These are phyloP conservation scores for Eudemis profundana DNA, from an alignment of 2,888 invertebrate species.

Conservation along the genomic window DNA sequence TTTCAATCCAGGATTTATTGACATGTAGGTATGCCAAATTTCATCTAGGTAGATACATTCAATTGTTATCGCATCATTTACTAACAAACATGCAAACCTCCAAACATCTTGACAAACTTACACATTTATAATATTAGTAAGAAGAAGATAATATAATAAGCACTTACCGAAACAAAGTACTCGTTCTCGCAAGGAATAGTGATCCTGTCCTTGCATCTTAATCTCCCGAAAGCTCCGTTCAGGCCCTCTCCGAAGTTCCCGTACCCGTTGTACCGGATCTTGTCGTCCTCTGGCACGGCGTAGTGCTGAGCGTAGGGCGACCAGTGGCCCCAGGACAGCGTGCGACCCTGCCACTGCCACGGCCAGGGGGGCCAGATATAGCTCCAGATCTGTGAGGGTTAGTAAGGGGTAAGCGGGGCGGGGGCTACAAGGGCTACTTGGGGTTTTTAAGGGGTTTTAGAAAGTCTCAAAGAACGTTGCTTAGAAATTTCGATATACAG, in stretches of 20 bases:
- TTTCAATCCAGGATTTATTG: too few relatives aligned
- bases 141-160: background rate
- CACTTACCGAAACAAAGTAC: constrained; percentile 90
- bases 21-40: too few relatives aligned
- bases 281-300: constrained; percentile 53
- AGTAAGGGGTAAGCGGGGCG: constrained; percentile 59
- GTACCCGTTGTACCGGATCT: constrained; percentile 72
- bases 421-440: constrained; percentile 41
- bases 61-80: too few relatives aligned
- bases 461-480: too few relatives aligned
- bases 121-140: too few relatives aligned
- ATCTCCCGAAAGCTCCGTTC: constrained; percentile 63
- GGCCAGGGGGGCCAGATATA: constrained; percentile 77
- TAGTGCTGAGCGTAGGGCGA: constrained; percentile 79
- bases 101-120: too few relatives aligned
- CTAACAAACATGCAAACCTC: too few relatives aligned
- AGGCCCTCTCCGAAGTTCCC: constrained; percentile 70
- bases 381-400: constrained; percentile 74
- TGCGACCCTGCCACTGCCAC: constrained; percentile 63
- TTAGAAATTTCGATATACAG: too few relatives aligned
- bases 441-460: background rate
- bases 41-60: too few relatives aligned
- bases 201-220: constrained; percentile 89
- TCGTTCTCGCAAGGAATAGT: constrained; percentile 94
- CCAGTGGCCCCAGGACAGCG: constrained; percentile 63